Evolutionary conservation across 2,797 vertebrate genomes (phyloP).

Genomic region (Acanthurus leucopareius): DNA sequence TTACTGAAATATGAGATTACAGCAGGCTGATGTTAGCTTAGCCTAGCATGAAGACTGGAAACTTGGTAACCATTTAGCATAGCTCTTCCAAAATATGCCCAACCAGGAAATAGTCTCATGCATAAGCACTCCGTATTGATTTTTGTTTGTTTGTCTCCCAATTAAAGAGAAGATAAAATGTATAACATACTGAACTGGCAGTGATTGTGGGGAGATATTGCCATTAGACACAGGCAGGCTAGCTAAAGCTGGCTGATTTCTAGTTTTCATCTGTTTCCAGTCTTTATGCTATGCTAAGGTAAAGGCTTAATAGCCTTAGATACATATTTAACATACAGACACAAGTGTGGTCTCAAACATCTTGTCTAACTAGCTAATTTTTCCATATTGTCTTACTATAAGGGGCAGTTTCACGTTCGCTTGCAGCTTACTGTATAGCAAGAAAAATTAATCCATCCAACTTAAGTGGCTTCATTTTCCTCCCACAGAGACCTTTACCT

Average conservation of each 20-base stretch:
- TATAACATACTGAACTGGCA: too few species aligned
- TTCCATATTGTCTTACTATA: not conserved
- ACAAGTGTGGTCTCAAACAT: slow-evolving; percentile 6
- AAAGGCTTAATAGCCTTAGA: not conserved
- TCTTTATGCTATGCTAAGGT: too few species aligned
- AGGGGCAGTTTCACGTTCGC: not conserved
- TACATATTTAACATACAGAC: not conserved
- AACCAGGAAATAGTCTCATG: not conserved
- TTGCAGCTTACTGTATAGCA: not conserved
- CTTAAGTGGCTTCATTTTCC: slow-evolving; percentile 60
- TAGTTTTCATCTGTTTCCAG: too few species aligned
- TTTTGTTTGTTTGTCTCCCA: too few species aligned
- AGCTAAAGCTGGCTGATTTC: too few species aligned
- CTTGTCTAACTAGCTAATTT: not conserved
- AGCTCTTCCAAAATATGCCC: not conserved
- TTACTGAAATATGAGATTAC: not conserved
- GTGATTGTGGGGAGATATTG: too few species aligned
- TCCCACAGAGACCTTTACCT: slow-evolving; percentile 84
- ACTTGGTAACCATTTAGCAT: not conserved
- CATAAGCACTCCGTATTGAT: too few species aligned
- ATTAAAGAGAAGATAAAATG: too few species aligned
- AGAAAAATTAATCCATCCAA: not conserved
- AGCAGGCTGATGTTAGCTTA: not conserved
- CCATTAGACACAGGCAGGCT: too few species aligned
- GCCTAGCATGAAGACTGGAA: slow-evolving; percentile 6